Evolutionary conservation across 1,140 invertebrate genomes (phyloP), one percentile per base, ranked within the genome.

Genomic region (Pachypsylla venusta): DNA sequence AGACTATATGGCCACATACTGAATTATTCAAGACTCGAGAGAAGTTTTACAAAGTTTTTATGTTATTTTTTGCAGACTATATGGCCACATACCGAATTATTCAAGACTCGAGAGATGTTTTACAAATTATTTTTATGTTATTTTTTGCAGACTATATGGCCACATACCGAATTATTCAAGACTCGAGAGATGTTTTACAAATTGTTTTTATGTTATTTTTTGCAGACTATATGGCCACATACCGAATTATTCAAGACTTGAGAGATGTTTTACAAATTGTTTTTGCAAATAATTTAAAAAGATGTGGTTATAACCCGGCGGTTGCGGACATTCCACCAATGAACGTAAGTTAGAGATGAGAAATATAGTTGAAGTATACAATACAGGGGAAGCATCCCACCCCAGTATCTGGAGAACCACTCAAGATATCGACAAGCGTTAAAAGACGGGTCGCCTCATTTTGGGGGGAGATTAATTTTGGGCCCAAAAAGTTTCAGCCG

Each of bases 111-210:
- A 35, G 30, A 35, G 30, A 35, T 35, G 30, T 35, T 7, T n/a
- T 35, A n/a, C 7, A 35, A n/a, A 10, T 35, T n/a, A n/a, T n/a
- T n/a, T n/a, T n/a, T n/a, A n/a, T n/a, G n/a, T n/a, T n/a, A n/a
- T n/a, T n/a, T n/a, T 48, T 48, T 22, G 42, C 42, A 48, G 42
- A 48, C 22, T 48, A 19, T 22, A 48, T 48, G 42, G 16, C 42
- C 4, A 48, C 42, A 4, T 48, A 48, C n/a, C 5, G 22, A 22
- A 5, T 48, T 10, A 22, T 19, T n/a, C 42, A 48, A n/a, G 22
- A 19, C n/a, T 19, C 22, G 7, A 4, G 42, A 3, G 16, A 48
- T 22, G 22, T 48, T n/a, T 3, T 48, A 22, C 7, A 22, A 5
- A 4, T 48, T 4, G 22, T 19, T 4, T 48, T 48, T 4, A n/a